Conservation (phyloP, 2,797 vertebrate species). For the Todus mexicanus region DNA sequence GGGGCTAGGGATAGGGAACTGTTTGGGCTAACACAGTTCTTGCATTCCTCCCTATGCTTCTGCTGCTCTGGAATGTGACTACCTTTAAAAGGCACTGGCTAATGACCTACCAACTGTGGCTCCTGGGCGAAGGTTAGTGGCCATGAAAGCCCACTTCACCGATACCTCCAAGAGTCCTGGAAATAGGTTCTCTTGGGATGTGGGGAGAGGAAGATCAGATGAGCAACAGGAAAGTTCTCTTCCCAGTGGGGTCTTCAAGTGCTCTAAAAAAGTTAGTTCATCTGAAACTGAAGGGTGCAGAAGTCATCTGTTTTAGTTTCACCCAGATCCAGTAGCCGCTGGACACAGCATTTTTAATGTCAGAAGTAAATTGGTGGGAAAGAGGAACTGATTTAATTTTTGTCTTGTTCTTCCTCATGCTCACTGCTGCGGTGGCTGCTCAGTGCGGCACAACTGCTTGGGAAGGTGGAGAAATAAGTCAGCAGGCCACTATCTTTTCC, state of each 20-base stretch:
- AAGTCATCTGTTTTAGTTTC: conserved; percentile 1
- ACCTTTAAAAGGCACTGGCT: background rate
- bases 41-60: background rate
- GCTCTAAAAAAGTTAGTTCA: background rate
- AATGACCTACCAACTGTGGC: background rate
- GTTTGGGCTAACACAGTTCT: background rate
- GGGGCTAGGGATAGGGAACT: background rate
- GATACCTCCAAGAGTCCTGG: background rate
- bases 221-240: background rate
- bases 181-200: background rate
- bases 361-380: background rate
- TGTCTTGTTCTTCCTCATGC: background rate
- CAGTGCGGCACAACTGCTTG: background rate
- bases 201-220: background rate
- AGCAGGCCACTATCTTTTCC: background rate
- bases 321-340: background rate
- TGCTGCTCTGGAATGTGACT: conserved; percentile 2
- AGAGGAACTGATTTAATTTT: background rate
- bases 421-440: background rate
- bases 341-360: background rate
- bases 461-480: background rate
- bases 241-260: background rate
- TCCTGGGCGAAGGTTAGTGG: background rate
- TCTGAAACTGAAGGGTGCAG: background rate
- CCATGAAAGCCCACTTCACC: background rate